phyloP scores from a whole-genome alignment of 2,113 vertebrate genomes.

The Myocastor coypus region DNA sequence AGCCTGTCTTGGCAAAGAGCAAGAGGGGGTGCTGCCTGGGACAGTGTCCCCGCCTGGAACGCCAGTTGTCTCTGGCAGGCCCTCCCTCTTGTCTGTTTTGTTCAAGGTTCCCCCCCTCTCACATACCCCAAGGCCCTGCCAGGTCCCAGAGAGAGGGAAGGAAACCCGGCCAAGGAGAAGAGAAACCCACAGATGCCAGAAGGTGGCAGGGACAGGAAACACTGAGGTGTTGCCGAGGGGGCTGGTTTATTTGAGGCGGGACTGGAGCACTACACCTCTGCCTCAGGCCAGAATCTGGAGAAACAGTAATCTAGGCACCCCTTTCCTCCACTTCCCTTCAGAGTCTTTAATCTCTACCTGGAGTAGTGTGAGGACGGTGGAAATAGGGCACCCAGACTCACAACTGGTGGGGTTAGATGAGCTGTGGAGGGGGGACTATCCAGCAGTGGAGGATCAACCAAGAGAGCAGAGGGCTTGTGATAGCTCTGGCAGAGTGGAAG shows the following conservation, averaged over 20 bases:
- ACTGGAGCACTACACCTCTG: background rate
- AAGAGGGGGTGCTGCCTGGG: slow-evolving; percentile 54
- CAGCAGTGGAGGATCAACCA: background rate
- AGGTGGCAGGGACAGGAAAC: background rate
- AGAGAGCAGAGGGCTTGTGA: background rate
- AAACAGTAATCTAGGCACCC: background rate
- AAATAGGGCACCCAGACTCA: background rate
- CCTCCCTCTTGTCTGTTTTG: slow-evolving; percentile 77
- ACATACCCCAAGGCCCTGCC: slow-evolving; percentile 41
- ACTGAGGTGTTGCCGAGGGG: background rate
- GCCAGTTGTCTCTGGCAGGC: slow-evolving; percentile 62
- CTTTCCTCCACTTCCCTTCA: background rate
- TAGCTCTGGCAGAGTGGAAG: background rate
- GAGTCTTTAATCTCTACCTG: slow-evolving; percentile 11
- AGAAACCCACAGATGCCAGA: background rate
- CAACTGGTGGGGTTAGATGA: background rate
- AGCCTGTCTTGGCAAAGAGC: slow-evolving; percentile 72
- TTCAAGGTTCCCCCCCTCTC: slow-evolving; percentile 68
- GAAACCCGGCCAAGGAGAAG: slow-evolving; percentile 15
- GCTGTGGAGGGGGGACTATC: background rate
- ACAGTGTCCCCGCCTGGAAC: slow-evolving; percentile 62
- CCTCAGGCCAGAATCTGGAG: background rate
- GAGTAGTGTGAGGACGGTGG: background rate
- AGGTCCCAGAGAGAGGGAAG: slow-evolving; percentile 58
- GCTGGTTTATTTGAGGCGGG: background rate